Conservation (phyloP, 2,797 vertebrate species). For the Muraenolepis orangiensis region DNA sequence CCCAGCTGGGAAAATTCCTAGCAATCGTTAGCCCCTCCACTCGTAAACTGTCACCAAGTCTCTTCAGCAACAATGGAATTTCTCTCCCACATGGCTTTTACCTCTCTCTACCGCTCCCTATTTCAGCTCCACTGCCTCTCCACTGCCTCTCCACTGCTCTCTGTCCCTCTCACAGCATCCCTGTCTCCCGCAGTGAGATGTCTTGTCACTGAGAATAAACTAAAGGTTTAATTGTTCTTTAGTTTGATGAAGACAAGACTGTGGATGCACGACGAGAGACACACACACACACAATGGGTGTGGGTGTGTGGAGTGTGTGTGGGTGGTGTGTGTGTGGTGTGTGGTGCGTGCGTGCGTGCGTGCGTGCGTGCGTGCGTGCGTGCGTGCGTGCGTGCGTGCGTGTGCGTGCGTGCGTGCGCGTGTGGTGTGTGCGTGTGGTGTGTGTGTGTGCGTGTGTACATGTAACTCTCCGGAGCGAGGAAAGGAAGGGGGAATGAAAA, state of each 20-base stretch:
- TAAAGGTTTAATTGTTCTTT: slow-evolving; percentile 12
- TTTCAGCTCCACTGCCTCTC: neutral
- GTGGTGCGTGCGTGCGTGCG: neutral
- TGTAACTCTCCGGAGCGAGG: too few relatives aligned
- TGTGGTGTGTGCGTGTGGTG: too few relatives aligned
- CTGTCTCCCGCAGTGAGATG: neutral
- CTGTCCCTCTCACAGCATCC: neutral
- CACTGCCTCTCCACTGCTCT: neutral
- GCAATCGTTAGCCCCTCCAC: too few relatives aligned
- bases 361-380: neutral
- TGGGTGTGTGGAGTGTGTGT: too few relatives aligned
- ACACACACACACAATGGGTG: too few relatives aligned
- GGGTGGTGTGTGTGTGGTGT: neutral
- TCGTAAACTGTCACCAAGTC: neutral
- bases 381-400: neutral
- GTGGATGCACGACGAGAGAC: neutral
- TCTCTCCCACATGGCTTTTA: neutral
- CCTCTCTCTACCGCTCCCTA: neutral
- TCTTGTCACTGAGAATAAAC: slow-evolving; percentile 6
- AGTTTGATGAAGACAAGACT: neutral
- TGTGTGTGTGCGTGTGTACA: too few relatives aligned
- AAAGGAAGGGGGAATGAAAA: neutral
- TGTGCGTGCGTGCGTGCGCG: neutral
- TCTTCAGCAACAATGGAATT: neutral
- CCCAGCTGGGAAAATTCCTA: neutral